phyloP scores from a whole-genome alignment of 2,797 vertebrate species.

The Enteromius thamalakanensis region DNA sequence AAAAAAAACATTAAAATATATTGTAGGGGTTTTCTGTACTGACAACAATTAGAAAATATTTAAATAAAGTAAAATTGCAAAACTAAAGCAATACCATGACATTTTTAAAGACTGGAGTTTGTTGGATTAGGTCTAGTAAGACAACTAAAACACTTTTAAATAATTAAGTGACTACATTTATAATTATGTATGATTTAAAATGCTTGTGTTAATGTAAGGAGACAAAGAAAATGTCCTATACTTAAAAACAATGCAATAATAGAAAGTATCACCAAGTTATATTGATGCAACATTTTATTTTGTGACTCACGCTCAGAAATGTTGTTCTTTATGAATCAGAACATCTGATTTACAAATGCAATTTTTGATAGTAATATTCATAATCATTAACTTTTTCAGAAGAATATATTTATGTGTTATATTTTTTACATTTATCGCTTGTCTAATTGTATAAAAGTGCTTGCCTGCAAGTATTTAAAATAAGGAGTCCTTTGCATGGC shows the following conservation, averaged over 20 bases:
- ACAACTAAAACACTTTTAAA: background rate
- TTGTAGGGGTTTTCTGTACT: background rate
- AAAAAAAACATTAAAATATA: no score
- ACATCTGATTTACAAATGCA: background rate
- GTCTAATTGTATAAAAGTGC: background rate
- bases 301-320: no score
- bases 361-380: background rate
- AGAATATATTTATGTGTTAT: background rate
- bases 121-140: background rate
- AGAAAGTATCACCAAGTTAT: background rate
- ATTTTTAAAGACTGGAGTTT: background rate
- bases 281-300: background rate
- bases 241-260: background rate
- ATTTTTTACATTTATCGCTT: background rate
- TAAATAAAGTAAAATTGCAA: background rate
- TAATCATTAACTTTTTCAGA: background rate
- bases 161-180: background rate
- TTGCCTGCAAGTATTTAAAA: background rate
- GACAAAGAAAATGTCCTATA: background rate
- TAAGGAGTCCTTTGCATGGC: background rate
- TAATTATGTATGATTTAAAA: background rate
- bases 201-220: background rate
- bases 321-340: no score
- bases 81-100: background rate
- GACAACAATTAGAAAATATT: background rate